These are phyloP conservation scores for Crocodylus rhombifer DNA, from an alignment of 2,797 vertebrate species.

Conservation along the genomic window DNA sequence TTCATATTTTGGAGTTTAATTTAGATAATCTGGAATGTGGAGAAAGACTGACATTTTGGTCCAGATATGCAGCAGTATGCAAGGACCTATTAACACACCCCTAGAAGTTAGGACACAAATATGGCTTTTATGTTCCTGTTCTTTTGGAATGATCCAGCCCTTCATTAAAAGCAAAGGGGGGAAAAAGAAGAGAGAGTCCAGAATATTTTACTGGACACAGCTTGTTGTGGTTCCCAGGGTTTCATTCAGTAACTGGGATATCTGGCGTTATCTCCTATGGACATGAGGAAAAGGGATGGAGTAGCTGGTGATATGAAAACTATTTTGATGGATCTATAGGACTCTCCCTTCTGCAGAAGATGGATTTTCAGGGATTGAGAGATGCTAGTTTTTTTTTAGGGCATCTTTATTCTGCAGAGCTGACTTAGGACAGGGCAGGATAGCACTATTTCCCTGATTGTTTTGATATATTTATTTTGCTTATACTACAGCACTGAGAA, in stretches of 20 bases:
- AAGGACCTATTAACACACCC: neutral
- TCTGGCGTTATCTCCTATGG: neutral
- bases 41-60: neutral
- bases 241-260: neutral
- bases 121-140: neutral
- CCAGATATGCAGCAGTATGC: neutral
- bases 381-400: neutral
- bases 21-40: neutral
- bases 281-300: neutral
- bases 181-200: neutral
- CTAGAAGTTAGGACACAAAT: neutral
- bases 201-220: neutral
- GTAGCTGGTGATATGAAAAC: neutral
- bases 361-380: neutral
- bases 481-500: neutral
- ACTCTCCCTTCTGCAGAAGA: neutral
- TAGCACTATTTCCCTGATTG: neutral
- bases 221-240: neutral
- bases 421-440: neutral
- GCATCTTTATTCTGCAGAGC: neutral
- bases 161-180: neutral
- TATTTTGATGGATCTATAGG: neutral
- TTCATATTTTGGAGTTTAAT: neutral
- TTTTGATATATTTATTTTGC: neutral
- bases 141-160: neutral